Evolutionary conservation across 92 coral and sea anemone species (phyloP).

Genomic region (Galaxea fascicularis): DNA sequence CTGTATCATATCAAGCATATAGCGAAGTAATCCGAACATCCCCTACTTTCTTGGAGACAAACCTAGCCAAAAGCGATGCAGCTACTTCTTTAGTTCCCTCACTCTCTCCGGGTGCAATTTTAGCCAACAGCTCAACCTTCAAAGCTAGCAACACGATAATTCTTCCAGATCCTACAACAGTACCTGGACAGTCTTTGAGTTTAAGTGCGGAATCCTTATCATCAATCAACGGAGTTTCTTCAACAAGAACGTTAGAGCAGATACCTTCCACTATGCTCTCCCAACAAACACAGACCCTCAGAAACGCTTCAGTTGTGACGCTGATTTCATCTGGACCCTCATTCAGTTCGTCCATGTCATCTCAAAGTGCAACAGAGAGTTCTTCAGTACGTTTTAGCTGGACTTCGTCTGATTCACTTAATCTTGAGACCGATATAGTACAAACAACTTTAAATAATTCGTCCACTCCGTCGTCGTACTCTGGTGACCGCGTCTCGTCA

Average conservation of each 20-base stretch:
- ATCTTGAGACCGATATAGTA: background rate
- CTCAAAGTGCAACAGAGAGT: background rate
- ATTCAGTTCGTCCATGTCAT: background rate
- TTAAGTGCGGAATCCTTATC: background rate
- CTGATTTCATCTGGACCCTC: background rate
- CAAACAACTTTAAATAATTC: constrained; percentile 1
- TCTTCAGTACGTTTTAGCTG: background rate
- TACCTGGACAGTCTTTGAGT: background rate
- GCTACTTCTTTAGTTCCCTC: background rate
- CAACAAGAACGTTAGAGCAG: background rate
- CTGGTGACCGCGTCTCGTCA: background rate
- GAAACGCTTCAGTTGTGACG: background rate
- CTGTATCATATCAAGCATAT: background rate
- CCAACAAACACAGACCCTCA: background rate
- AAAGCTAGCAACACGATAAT: background rate
- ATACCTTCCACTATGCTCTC: background rate
- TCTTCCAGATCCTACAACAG: background rate
- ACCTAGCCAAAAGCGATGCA: background rate
- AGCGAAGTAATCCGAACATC: background rate
- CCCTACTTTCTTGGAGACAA: background rate
- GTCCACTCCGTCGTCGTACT: background rate
- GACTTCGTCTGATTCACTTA: background rate
- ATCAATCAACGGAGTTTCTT: background rate
- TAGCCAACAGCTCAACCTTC: background rate
- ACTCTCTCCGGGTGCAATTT: background rate